Evolutionary conservation across 2,888 invertebrate species (phyloP).

Genomic region (Nemurella pictetii): DNA sequence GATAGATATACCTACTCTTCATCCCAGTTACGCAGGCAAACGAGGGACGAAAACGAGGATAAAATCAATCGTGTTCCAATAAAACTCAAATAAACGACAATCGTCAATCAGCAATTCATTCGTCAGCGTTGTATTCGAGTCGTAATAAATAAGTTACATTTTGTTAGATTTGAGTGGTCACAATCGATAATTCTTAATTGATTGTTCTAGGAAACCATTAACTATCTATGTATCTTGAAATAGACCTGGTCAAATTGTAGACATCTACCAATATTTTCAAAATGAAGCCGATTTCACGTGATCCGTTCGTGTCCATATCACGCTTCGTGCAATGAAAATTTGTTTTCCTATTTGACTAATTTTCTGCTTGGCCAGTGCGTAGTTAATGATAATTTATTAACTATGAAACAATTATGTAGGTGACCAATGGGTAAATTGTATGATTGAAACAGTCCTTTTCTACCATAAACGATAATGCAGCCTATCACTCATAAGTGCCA

Average conservation of each 20-base stretch:
- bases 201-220: not conserved
- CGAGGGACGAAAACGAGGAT: not conserved
- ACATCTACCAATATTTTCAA: not conserved
- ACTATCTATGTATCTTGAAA: not conserved
- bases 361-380: not conserved
- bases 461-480: not conserved
- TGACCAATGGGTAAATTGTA: not conserved
- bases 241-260: too few relatives aligned
- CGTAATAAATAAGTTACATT: not conserved
- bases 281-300: not conserved
- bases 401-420: not conserved
- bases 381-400: not conserved
- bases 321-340: not conserved
- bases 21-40: not conserved
- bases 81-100: not conserved
- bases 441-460: not conserved
- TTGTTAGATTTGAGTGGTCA: not conserved
- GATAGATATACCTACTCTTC: not conserved
- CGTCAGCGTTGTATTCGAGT: not conserved
- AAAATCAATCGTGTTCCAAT: not conserved
- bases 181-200: not conserved
- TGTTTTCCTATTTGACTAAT: not conserved
- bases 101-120: not conserved
- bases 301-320: not conserved
- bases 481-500: not conserved